Evolutionary conservation across 2,797 vertebrate genomes (phyloP), one percentile per base, ranked within the genome.

Genomic region (Protosalanx chinensis): DNA sequence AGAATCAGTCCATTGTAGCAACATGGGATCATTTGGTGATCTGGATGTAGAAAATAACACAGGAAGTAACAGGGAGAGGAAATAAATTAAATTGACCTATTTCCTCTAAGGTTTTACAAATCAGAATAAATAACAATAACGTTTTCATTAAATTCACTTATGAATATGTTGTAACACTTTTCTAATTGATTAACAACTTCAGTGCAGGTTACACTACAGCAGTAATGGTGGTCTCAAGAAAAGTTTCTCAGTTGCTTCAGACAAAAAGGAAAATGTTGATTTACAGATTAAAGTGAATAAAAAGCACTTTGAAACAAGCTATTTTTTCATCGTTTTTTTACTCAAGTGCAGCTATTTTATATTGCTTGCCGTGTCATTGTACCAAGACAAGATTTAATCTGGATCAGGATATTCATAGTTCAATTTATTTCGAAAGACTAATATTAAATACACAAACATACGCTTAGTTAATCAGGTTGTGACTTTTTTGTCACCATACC

Each of bases 21-120:
- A 70, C 61, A 73, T 30, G 35, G 23, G 69, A 41, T 64, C 64
- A 57, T 85, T 84, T 85, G 84, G 81, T 87, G 79, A 76, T 67
- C 32, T 66, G 41, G 72, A 49, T 80, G 51, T 49, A 46, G 37
- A 29, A 64, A 82, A 68, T 66, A 75, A 73, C 64, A 77, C 63
- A 76, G 75, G 18, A 65, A 70, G 68, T 71, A 68, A 76, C 18
- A 64, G 30, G n/a, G 35, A 68, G 49, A 66, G 65, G 58, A 41
- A 35, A 51, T 37, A 7, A 37, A 69, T 78, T 81, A 32, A 58
- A 35, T n/a, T n/a, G 29, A 67, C 16, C 32, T 6, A 20, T 32
- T 67, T 5, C 72, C 69, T 18, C 64, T 70, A 72, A 77, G 30
- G 53, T 67, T 64, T 10, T 29, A 32, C 7, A 2, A 78, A 51